Base-by-base conservation (phyloP, 2,888 invertebrate genomes). In the Drosophila prostipennis region DNA sequence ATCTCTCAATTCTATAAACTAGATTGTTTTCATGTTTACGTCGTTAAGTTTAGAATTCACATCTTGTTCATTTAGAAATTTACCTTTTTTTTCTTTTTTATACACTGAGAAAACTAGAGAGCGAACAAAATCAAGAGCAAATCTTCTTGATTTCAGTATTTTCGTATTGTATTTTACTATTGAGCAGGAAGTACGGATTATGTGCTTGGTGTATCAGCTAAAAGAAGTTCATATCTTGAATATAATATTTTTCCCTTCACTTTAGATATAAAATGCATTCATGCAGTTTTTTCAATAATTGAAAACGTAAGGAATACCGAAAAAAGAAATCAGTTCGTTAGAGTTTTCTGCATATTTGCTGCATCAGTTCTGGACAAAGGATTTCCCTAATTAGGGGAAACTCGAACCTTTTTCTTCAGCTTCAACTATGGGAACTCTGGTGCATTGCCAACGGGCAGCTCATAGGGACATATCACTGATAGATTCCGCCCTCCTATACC, bases 341-440 rank as follows among this genome's bases (percentile, higher is more conserved):
- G n/a, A 8, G 6, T n/a, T 61, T 19, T 6, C 6, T 16, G 19
- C 43, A 13, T 29, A 19, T 45, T n/a, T 32, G 13, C 37, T 14
- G 36, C 60, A 61, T 10, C 13, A 61, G 46, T 46, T 19, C 2
- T 36, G 2, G 14, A 63, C 42, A 65, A 65, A 51, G 14, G 49
- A 52, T 68, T 67, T 52, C 37, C 68, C 64, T 64, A 67, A 64
- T 64, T 68, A 53, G 43, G 54, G 11, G 54, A 64, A 64, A 54
- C 32, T 34, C 45, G 16, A 69, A 53, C 45, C 69, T 29, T 65
- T 65, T 65, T 69, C 69, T 46, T 39, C 2, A 26, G 39, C 32
- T 26, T 6, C 19, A 69, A 29, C 55, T 16, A 34, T 26, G 16
- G 26, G 23, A 39, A 26, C 23, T 10, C 3, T 13, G 32, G 3